A percentile compares a stretch with the other conserved stretches of the same genome.
Conservation (phyloP, 2,888 invertebrate genomes). For the Trachelus stipa region DNA sequence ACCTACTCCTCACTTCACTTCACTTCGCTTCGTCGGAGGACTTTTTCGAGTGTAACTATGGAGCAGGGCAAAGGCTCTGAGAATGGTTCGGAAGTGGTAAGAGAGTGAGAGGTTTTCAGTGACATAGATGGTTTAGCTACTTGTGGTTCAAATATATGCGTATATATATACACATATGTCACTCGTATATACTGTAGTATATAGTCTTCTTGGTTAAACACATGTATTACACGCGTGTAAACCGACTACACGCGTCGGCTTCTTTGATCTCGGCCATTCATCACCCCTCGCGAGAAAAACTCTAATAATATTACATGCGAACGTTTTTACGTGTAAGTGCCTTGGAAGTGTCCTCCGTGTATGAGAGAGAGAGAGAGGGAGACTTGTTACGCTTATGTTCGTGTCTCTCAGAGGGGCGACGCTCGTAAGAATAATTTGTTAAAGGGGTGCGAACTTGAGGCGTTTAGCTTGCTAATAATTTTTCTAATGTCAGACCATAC, state of each 20-base stretch:
- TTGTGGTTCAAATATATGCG: slow-evolving; percentile 5
- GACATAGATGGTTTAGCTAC: not conserved
- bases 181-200: slow-evolving; percentile 2
- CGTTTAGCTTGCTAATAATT: too few relatives aligned
- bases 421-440: too few relatives aligned
- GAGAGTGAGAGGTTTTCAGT: not conserved
- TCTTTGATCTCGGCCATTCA: slow-evolving; percentile 65
- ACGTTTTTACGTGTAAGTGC: slow-evolving; percentile 16
- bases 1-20: not conserved
- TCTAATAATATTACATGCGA: slow-evolving; percentile 57
- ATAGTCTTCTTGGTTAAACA: slow-evolving; percentile 47
- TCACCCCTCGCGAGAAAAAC: slow-evolving; percentile 62
- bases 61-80: not conserved
- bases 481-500: too few relatives aligned
- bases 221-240: slow-evolving; percentile 66
- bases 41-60: not conserved
- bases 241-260: slow-evolving; percentile 57
- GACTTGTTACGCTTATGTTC: too few relatives aligned
- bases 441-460: too few relatives aligned
- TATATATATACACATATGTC: slow-evolving; percentile 14
- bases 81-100: not conserved
- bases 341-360: not conserved
- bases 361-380: too few relatives aligned
- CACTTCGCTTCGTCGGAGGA: not conserved
- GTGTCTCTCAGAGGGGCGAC: too few relatives aligned